phyloP scores from a whole-genome alignment of 2,888 invertebrate genomes.

The Crossocerus cetratus region DNA sequence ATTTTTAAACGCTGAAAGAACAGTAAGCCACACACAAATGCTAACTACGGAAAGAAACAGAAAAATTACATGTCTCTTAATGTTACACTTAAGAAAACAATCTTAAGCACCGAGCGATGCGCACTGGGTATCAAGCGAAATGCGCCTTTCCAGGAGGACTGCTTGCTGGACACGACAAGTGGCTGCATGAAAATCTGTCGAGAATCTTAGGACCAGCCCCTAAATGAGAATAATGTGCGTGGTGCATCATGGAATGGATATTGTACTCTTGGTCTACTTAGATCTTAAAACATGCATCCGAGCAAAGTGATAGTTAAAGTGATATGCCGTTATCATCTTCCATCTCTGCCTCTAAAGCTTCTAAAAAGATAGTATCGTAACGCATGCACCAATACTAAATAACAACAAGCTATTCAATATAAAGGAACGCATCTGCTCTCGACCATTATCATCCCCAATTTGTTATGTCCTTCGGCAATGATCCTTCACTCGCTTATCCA shows the following conservation, averaged over 20 bases:
- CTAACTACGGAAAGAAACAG: slow-evolving; percentile 76
- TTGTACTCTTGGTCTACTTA: too few relatives aligned
- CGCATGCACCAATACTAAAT: neutral
- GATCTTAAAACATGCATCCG: too few relatives aligned
- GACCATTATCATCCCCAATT: too few relatives aligned
- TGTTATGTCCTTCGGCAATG: too few relatives aligned
- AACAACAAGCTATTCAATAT: neutral
- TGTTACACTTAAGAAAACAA: slow-evolving; percentile 32
- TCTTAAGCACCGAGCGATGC: slow-evolving; percentile 9
- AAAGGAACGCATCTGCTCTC: too few relatives aligned
- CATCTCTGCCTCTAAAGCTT: neutral
- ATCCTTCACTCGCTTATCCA: too few relatives aligned
- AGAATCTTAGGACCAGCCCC: too few relatives aligned
- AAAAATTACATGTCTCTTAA: slow-evolving; percentile 64
- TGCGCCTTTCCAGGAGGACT: neutral
- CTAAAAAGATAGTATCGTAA: neutral
- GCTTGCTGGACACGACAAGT: neutral
- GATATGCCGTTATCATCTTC: neutral
- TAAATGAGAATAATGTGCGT: too few relatives aligned
- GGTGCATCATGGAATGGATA: too few relatives aligned
- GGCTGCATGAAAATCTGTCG: too few relatives aligned
- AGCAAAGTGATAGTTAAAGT: too few relatives aligned
- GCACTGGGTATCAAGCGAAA: slow-evolving; percentile 13
- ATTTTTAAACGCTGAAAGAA: slow-evolving; percentile 74
- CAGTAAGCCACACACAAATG: slow-evolving; percentile 75